Percentiles rank a stretch among this genome's conserved stretches.
phyloP scores from a whole-genome alignment of 1,140 invertebrate genomes.

The Apis mellifera region DNA sequence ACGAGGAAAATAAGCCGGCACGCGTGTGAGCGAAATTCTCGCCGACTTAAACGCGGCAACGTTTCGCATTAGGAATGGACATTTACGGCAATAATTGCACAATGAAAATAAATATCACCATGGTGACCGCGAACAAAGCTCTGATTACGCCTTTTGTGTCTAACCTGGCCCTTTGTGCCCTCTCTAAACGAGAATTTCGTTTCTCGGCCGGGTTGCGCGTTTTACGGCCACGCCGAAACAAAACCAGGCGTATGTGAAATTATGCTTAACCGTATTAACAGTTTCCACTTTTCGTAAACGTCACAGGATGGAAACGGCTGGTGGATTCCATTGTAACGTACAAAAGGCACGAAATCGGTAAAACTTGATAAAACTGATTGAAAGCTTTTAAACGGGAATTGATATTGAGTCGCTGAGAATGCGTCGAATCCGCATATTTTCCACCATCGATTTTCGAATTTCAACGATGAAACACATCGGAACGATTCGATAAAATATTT shows the following conservation, averaged over 20 bases:
- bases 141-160: constrained; percentile 24
- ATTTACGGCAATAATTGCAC: constrained; percentile 29
- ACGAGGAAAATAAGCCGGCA: not conserved
- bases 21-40: not conserved
- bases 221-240: not conserved
- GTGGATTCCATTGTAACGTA: not conserved
- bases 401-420: not conserved
- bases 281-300: constrained; percentile 13
- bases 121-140: constrained; percentile 11
- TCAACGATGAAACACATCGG: not conserved
- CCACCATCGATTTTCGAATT: not conserved
- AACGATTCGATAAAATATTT: not conserved
- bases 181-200: constrained; percentile 13
- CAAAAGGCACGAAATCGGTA: not conserved
- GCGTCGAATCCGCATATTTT: not conserved
- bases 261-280: constrained; percentile 16
- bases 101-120: constrained; percentile 35
- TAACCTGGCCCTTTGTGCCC: constrained; percentile 12
- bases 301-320: not conserved
- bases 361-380: not conserved
- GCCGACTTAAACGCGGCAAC: not conserved
- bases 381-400: constrained; percentile 2
- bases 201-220: not conserved
- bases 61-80: constrained; percentile 4
- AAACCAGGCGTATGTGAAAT: constrained; percentile 9